These are phyloP conservation scores for Sebastolobus alascanus DNA, from an alignment of 2,797 vertebrate species.

Conservation along the genomic window DNA sequence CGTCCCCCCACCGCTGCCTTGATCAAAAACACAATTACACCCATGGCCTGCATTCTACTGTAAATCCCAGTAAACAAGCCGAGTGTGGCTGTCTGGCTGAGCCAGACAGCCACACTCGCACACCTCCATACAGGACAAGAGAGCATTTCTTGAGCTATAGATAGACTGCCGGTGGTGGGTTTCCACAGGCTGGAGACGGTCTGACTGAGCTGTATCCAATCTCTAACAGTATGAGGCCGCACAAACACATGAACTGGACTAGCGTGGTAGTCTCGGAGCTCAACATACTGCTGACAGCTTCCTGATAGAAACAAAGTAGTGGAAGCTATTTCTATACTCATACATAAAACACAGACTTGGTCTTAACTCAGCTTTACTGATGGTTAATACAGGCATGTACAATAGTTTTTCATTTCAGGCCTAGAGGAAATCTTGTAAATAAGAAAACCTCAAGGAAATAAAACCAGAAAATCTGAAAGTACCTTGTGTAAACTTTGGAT, in stretches of 20 bases:
- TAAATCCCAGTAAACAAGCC: slow-evolving; percentile 39
- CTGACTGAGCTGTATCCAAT: slow-evolving; percentile 50
- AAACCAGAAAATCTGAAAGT: background rate
- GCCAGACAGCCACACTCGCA: slow-evolving; percentile 20
- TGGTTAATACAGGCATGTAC: background rate
- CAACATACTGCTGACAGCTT: slow-evolving; percentile 7
- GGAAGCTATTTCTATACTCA: slow-evolving; percentile 17
- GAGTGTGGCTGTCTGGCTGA: background rate
- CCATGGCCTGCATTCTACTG: slow-evolving; percentile 12
- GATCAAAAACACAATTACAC: slow-evolving; percentile 35
- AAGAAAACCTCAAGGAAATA: background rate
- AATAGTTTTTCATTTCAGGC: background rate
- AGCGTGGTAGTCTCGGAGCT: background rate
- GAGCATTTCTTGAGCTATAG: slow-evolving; percentile 26
- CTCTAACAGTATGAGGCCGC: slow-evolving; percentile 8
- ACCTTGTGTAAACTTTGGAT: background rate
- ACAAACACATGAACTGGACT: slow-evolving; percentile 17
- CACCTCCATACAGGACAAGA: slow-evolving; percentile 4
- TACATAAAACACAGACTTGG: slow-evolving; percentile 6
- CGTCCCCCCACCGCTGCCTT: slow-evolving; percentile 9
- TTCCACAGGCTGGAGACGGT: slow-evolving; percentile 31
- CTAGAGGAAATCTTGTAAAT: background rate
- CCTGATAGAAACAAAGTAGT: slow-evolving; percentile 3
- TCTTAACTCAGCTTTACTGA: slow-evolving; percentile 15
- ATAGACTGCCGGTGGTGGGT: slow-evolving; percentile 25